These are phyloP conservation scores for Tachysurus vachellii DNA, from an alignment of 2,113 vertebrate genomes.

Conservation along the genomic window DNA sequence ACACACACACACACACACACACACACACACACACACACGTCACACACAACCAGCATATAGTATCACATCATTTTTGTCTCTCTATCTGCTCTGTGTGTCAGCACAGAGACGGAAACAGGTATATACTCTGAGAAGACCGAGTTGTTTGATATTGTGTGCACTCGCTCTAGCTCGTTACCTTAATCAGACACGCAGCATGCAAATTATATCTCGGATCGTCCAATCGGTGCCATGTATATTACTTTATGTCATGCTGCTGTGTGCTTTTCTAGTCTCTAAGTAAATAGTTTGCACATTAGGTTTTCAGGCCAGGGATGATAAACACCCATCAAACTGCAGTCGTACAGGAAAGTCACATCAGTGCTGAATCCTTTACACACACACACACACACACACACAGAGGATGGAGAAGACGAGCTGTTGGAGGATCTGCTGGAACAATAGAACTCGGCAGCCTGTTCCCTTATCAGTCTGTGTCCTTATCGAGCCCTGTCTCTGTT, in stretches of 20 bases:
- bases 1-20: neutral
- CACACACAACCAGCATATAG: neutral
- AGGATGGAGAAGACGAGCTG: slow-evolving; percentile 55
- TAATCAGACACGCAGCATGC: slow-evolving; percentile 32
- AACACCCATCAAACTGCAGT: neutral
- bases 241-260: neutral
- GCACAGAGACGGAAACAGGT: slow-evolving; percentile 29
- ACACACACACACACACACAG: neutral
- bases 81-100: neutral
- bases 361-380: neutral
- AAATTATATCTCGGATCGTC: neutral
- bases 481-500: slow-evolving; percentile 78
- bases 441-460: slow-evolving; percentile 72
- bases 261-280: neutral
- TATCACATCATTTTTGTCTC: neutral
- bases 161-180: neutral
- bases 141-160: neutral
- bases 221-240: neutral
- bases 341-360: slow-evolving; percentile 3
- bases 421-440: slow-evolving; percentile 74
- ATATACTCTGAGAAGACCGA: neutral
- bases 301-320: neutral
- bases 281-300: neutral
- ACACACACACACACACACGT: slow-evolving; percentile 1
- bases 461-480: slow-evolving; percentile 76